Percentiles rank a stretch among this genome's conserved stretches.
phyloP scores from a whole-genome alignment of 2,888 invertebrate genomes.

The Linnaemya tessellans region DNA sequence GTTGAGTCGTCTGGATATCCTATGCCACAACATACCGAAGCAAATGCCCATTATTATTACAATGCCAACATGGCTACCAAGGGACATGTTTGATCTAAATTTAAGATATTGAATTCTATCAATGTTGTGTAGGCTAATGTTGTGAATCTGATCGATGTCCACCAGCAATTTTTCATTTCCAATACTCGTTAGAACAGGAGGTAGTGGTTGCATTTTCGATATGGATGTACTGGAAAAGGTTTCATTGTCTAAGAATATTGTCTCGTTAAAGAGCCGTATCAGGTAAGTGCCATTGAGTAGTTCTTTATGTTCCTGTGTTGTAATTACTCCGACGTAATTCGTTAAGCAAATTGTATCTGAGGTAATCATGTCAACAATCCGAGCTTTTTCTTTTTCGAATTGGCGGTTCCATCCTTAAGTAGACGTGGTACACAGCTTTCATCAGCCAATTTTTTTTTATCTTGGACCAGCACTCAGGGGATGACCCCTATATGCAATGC shows the following conservation, averaged over 20 bases:
- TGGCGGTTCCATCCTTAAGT: neutral
- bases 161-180: neutral
- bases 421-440: neutral
- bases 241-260: too few relatives aligned
- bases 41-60: neutral
- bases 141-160: too few relatives aligned
- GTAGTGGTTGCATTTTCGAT: neutral
- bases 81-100: neutral
- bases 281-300: too few relatives aligned
- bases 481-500: too few relatives aligned
- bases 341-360: conserved; percentile 5
- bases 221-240: conserved; percentile 3
- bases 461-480: too few relatives aligned
- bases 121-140: too few relatives aligned
- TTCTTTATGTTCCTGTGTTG: too few relatives aligned
- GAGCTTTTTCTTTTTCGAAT: too few relatives aligned
- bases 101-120: neutral
- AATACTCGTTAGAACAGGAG: neutral
- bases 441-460: too few relatives aligned
- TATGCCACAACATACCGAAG: neutral
- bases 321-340: neutral
- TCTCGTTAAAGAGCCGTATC: too few relatives aligned
- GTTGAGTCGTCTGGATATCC: too few relatives aligned
- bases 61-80: neutral
- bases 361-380: too few relatives aligned